Conservation (phyloP, 2,888 invertebrate species). For the Drosophila quinaria region DNA sequence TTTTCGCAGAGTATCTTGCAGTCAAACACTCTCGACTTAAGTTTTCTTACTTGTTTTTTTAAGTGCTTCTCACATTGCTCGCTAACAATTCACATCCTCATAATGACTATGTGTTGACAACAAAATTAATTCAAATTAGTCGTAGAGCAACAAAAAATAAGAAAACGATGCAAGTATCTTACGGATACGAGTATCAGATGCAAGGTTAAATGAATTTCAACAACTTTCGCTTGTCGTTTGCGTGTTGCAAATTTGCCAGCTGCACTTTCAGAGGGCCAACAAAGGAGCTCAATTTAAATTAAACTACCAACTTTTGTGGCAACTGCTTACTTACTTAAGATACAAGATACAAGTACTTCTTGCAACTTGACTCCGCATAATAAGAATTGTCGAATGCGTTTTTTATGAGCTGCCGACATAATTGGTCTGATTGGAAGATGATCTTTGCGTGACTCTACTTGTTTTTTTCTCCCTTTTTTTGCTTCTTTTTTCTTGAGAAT, state of each 20-base stretch:
- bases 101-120: constrained; percentile 76
- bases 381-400: constrained; percentile 69
- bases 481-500: background rate
- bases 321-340: constrained; percentile 48
- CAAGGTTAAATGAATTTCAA: constrained; percentile 72
- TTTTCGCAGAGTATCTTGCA: background rate
- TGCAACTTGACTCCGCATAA: constrained; percentile 49
- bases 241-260: constrained; percentile 64
- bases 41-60: background rate
- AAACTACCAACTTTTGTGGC: constrained; percentile 56
- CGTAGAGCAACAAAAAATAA: constrained; percentile 26
- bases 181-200: constrained; percentile 6
- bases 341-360: constrained; percentile 18
- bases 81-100: constrained; percentile 72
- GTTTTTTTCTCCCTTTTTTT: constrained; percentile 3
- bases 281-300: constrained; percentile 55
- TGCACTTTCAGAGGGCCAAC: constrained; percentile 37
- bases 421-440: constrained; percentile 67
- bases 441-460: constrained; percentile 60
- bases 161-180: constrained; percentile 9
- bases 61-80: constrained; percentile 25
- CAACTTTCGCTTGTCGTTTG: constrained; percentile 72
- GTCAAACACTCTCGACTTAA: background rate
- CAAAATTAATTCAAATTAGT: constrained; percentile 79
- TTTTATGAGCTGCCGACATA: constrained; percentile 74